Percentiles rank a stretch among this genome's conserved stretches.
Conservation (phyloP, 2,113 vertebrate genomes). For the Pao palembangensis region DNA sequence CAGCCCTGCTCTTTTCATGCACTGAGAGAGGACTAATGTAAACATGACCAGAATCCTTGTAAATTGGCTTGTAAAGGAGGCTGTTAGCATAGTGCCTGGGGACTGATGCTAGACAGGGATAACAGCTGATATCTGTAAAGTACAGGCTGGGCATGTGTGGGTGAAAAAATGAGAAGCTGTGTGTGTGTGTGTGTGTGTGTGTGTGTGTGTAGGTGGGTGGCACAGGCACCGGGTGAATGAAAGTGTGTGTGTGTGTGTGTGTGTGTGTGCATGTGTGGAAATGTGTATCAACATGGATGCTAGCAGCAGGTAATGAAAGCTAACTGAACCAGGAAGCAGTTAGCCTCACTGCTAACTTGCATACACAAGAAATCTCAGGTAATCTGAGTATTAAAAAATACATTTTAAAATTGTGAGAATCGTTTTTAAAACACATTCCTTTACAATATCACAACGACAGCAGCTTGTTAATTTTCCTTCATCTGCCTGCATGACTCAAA, state of each 20-base stretch:
- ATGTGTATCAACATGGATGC: conserved; percentile 64
- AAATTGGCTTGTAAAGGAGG: conserved; percentile 99
- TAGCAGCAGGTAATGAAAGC: conserved; percentile 82
- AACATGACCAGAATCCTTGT: conserved; percentile 99
- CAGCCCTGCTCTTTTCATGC: conserved; percentile 93
- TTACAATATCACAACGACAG: conserved; percentile 13
- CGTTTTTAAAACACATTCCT: neutral
- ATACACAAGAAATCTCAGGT: neutral
- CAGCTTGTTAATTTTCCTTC: conserved; percentile 53
- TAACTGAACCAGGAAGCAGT: conserved; percentile 73
- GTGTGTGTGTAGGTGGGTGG: conserved; percentile 9
- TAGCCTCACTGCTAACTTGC: conserved; percentile 31
- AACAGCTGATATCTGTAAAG: conserved; percentile 89
- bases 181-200: conserved; percentile 26
- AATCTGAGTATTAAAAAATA: conserved; percentile 15
- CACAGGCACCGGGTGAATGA: too few species aligned
- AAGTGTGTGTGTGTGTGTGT: conserved; percentile 6
- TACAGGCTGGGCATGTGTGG: conserved; percentile 80
- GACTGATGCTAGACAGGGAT: conserved; percentile 92
- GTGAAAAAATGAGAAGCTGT: conserved; percentile 26
- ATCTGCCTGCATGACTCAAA: conserved; percentile 43
- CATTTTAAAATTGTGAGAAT: neutral
- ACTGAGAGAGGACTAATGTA: conserved; percentile 99
- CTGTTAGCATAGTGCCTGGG: conserved; percentile 99
- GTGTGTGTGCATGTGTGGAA: conserved; percentile 42